phyloP scores from a whole-genome alignment of 1,140 invertebrate species.

The Anoplolepis gracilipes region DNA sequence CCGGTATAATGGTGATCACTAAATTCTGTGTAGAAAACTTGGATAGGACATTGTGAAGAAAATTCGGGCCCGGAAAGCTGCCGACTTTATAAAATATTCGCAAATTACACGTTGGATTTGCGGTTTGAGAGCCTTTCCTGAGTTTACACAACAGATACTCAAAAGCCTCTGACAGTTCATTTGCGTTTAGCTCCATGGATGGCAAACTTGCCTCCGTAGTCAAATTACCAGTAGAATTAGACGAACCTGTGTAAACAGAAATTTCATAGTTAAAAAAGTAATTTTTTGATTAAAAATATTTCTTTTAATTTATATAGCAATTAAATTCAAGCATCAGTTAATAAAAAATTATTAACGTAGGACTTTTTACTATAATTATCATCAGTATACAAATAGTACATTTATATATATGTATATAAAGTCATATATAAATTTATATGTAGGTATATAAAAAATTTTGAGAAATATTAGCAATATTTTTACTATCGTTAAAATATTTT shows the following conservation, averaged over 20 bases:
- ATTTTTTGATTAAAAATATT: slow-evolving; percentile 14
- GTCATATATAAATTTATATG: no score
- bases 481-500: not conserved
- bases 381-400: not conserved
- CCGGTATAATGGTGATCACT: slow-evolving; percentile 91
- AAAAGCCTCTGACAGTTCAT: slow-evolving; percentile 89
- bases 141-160: slow-evolving; percentile 91
- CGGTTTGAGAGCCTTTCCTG: slow-evolving; percentile 88
- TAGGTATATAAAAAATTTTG: no score
- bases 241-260: slow-evolving; percentile 85
- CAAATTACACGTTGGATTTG: slow-evolving; percentile 89
- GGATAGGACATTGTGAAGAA: slow-evolving; percentile 86
- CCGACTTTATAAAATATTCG: slow-evolving; percentile 91
- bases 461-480: not conserved
- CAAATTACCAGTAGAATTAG: slow-evolving; percentile 88
- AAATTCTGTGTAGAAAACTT: slow-evolving; percentile 87
- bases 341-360: no score
- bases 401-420: no score
- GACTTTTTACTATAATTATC: not conserved
- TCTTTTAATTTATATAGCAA: slow-evolving; percentile 8
- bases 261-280: slow-evolving; percentile 15
- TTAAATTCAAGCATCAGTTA: not conserved
- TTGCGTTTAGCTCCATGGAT: slow-evolving; percentile 87
- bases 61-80: slow-evolving; percentile 85
- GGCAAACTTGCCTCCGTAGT: slow-evolving; percentile 87